Evolutionary conservation across 53 echinoderm and acorn worm genomes (phyloP).

Genomic region (Antedon mediterranea): DNA sequence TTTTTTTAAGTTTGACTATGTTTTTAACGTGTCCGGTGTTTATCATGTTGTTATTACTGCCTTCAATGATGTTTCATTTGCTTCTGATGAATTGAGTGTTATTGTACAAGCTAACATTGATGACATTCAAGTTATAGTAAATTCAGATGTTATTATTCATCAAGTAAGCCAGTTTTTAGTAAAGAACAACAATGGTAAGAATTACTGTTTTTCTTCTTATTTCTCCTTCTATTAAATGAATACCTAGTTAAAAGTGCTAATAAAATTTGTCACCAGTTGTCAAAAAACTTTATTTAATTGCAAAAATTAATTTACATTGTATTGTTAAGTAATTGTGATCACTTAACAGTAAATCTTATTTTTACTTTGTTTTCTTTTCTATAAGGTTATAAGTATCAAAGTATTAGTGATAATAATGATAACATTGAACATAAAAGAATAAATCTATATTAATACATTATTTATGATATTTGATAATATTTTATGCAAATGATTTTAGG

Average conservation of each 20-base stretch:
- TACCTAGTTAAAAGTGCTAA: no score
- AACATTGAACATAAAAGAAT: no score
- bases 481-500: constrained; percentile 24
- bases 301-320: no score
- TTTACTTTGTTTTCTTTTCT: no score
- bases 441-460: no score
- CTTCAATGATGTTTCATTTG: constrained; percentile 47
- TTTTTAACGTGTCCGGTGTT: constrained; percentile 18
- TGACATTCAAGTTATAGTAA: not conserved
- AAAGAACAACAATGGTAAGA: not conserved
- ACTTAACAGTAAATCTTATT: no score
- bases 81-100: constrained; percentile 8
- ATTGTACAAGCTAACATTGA: constrained; percentile 42
- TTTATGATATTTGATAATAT: not conserved
- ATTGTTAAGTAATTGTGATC: no score
- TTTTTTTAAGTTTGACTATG: constrained; percentile 17
- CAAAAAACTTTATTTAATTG: no score
- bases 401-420: no score
- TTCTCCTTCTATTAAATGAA: no score
- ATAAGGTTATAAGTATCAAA: no score
- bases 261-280: no score
- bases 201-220: not conserved
- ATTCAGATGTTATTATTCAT: not conserved
- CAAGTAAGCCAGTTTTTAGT: not conserved
- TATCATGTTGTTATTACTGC: constrained; percentile 42